These are phyloP conservation scores for Zaprionus gabonicus DNA, from an alignment of 1,140 invertebrate genomes.

Conservation along the genomic window DNA sequence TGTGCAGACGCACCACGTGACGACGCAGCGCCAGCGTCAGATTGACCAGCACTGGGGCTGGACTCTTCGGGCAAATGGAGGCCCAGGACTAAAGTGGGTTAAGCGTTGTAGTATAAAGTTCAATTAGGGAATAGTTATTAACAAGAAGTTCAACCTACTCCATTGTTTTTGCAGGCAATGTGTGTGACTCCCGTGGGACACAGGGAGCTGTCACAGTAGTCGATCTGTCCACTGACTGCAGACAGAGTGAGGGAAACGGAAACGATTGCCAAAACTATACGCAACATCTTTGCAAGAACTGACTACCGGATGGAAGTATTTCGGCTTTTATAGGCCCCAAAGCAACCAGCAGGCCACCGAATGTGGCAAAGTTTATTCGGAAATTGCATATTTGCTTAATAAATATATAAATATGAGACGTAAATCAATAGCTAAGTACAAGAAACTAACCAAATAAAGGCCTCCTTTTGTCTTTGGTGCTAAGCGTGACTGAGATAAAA, in stretches of 20 bases:
- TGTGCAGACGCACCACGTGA: slow-evolving; percentile 39
- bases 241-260: slow-evolving; percentile 8
- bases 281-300: slow-evolving; percentile 36
- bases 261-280: slow-evolving; percentile 22
- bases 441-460: not conserved
- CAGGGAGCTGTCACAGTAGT: slow-evolving; percentile 40
- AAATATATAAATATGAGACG: slow-evolving; percentile 6
- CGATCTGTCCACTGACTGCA: slow-evolving; percentile 11
- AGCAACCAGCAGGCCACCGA: not conserved
- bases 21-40: not conserved
- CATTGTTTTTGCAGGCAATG: slow-evolving; percentile 60
- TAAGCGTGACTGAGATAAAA: no score
- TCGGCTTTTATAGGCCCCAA: slow-evolving; percentile 25
- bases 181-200: slow-evolving; percentile 20
- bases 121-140: not conserved
- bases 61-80: slow-evolving; percentile 43
- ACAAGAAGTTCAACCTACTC: slow-evolving; percentile 35
- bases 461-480: not conserved
- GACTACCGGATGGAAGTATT: not conserved
- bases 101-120: no score
- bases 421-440: slow-evolving; percentile 5
- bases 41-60: slow-evolving; percentile 17
- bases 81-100: slow-evolving; percentile 27
- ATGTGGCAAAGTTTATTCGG: slow-evolving; percentile 4
- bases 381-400: slow-evolving; percentile 34